Base-by-base conservation (phyloP, 2,888 invertebrate genomes). In the Spicauda simplicius region DNA sequence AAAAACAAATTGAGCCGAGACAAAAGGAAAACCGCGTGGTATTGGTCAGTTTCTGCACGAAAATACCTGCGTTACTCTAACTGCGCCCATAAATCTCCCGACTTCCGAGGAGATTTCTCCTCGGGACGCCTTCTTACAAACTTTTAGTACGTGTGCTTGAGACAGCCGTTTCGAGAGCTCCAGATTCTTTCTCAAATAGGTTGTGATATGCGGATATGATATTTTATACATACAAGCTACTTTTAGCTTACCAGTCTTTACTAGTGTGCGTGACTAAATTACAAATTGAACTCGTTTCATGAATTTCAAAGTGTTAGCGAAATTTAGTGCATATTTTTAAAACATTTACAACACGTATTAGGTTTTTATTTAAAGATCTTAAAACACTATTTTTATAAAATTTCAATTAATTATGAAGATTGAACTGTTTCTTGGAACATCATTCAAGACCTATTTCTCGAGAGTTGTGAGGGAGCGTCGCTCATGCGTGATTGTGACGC, bases 41-140 rank as follows among this genome's bases (percentile, higher is more conserved):
- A 82, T 82, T 80, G 87, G 88, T 87, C 86, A 87, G 84, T 83
- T 81, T 74, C 77, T 72, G 75, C 60, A 77, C 74, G 80, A 82
- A 87, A 90, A 88, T 90, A 89, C 88, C 89, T 89, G 86, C 82
- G 87, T 87, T 86, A 82, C 83, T 82, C 80, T 88, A 88, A 90
- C 87, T 83, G 83, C 81, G 79, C 75, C 81, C 81, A 90, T 91
- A 90, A 91, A 91, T 91, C 90, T 87, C 73, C 74, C 77, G 81
- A 85, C 81, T 89, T 88, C 85, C 84, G 86, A 84, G 86, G 85
- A 88, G 87, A 87, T 87, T 87, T 86, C 85, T 85, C 84, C 79
- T 83, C 73, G 82, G 82, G 79, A 69, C 81, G 80, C 80, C 80
- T 78, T 25, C 82, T 79, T 77, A 76, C 75, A 84, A 88, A 88